Base-by-base conservation (phyloP, 2,888 invertebrate genomes). In the Dioctria rufipes region DNA sequence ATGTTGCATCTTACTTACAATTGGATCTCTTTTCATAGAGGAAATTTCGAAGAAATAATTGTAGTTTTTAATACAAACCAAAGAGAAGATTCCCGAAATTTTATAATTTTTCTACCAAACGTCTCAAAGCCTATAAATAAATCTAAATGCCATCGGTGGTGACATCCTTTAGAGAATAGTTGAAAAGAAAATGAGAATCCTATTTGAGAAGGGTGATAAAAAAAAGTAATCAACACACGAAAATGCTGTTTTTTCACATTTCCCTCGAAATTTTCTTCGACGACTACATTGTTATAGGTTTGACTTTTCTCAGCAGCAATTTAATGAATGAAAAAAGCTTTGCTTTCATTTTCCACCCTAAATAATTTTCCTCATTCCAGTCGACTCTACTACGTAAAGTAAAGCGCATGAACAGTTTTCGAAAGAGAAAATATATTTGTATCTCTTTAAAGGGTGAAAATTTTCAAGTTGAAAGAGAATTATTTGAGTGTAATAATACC, bases 321-420 rank as follows among this genome's bases (percentile, higher is more conserved):
- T 63, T 63, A 11, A 77, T 77, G 77, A 77, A 77, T 77, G 77
- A 77, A 77, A 77, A 77, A 61, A 25, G 25, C 25, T 25, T 61
- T 77, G 63, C 60, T 49, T 77, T 63, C 37, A 75, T 60, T 60
- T 75, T 25, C 42, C 60, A 42, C 8, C 4, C 63, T 25, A 25
- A 25, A 25, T 25, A 25, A 25, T 25, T 25, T 25, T 0, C 2
- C 25, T 25, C 25, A 25, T 25, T 25, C 25, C 25, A 25, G 25
- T 25, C 25, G 1, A 25, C 25, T 25, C 25, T 25, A 25, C 25
- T 25, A 25, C 25, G 25, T 25, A 25, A 25, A 25, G 25, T 25
- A 25, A 25, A 25, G 25, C 25, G 77, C 77, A 63, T 63, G 61
- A 49, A 5, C 25, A 25, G 25, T 63, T 63, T 77, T 39, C 63